A percentile compares a stretch with the other conserved stretches of the same genome.
These are phyloP conservation scores for Rana temporaria DNA, from an alignment of 2,113 vertebrate species.

Conservation along the genomic window DNA sequence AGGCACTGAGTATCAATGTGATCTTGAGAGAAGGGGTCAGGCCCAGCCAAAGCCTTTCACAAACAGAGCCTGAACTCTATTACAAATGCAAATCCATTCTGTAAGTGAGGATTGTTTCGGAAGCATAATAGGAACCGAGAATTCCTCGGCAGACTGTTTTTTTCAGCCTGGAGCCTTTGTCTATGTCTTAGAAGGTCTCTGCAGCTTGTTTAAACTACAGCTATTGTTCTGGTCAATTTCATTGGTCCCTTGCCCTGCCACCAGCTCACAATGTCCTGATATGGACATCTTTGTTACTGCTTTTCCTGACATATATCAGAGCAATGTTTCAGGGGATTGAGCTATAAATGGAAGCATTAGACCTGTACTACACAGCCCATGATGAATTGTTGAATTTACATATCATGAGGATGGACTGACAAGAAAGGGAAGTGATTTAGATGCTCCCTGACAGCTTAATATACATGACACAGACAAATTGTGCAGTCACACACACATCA, in stretches of 20 bases:
- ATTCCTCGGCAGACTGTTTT: slow-evolving; percentile 75
- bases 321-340: slow-evolving; percentile 87
- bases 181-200: slow-evolving; percentile 82
- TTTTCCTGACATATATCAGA: slow-evolving; percentile 87
- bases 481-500: slow-evolving; percentile 66
- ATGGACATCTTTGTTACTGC: slow-evolving; percentile 95
- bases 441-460: slow-evolving; percentile 96
- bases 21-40: slow-evolving; percentile 82
- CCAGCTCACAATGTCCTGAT: slow-evolving; percentile 81
- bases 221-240: slow-evolving; percentile 82
- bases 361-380: slow-evolving; percentile 81
- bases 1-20: slow-evolving; percentile 80
- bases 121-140: slow-evolving; percentile 79
- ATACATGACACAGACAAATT: slow-evolving; percentile 81
- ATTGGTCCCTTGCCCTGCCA: slow-evolving; percentile 92
- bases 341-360: slow-evolving; percentile 86
- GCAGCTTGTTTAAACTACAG: slow-evolving; percentile 83
- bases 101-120: slow-evolving; percentile 85
- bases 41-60: slow-evolving; percentile 82
- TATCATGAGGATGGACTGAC: slow-evolving; percentile 86
- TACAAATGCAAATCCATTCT: slow-evolving; percentile 95
- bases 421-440: slow-evolving; percentile 95
- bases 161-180: slow-evolving; percentile 78
- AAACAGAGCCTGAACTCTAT: slow-evolving; percentile 90
- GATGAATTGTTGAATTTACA: slow-evolving; percentile 93